A percentile compares a stretch with the other conserved stretches of the same genome.
Evolutionary conservation across 2,888 invertebrate genomes (phyloP).

Genomic region (Sturmia bella): DNA sequence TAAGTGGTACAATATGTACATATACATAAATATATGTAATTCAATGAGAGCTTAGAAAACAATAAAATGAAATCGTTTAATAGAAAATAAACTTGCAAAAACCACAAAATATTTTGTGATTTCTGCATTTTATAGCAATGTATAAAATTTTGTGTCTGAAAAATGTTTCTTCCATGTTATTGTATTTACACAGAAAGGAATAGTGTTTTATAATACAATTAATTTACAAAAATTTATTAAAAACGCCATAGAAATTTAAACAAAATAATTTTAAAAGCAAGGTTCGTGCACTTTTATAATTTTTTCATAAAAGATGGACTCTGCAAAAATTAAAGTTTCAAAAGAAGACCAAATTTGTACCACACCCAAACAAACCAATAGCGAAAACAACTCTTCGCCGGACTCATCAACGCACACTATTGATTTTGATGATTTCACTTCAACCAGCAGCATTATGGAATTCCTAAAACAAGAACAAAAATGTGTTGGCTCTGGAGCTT

Average conservation of each 20-base stretch:
- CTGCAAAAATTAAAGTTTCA: constrained; percentile 48
- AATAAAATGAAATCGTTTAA: too few relatives aligned
- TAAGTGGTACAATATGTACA: too few relatives aligned
- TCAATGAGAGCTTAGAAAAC: too few relatives aligned
- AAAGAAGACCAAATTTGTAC: constrained; percentile 56
- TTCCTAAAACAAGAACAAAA: constrained; percentile 81
- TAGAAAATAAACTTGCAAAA: too few relatives aligned
- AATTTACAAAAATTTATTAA: constrained; percentile 77
- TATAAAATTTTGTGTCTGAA: constrained; percentile 3
- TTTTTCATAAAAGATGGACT: constrained; percentile 61
- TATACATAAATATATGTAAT: too few relatives aligned
- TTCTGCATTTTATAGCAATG: constrained; percentile 1
- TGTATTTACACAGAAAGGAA: too few relatives aligned
- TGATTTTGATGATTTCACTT: constrained; percentile 78
- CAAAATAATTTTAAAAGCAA: too few relatives aligned
- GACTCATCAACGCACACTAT: constrained; percentile 51
- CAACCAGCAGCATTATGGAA: constrained; percentile 80
- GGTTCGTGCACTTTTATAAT: constrained; percentile 15
- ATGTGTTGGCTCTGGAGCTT: constrained; percentile 73
- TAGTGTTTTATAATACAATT: too few relatives aligned
- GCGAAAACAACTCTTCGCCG: constrained; percentile 32
- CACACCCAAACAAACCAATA: constrained; percentile 47
- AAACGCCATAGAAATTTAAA: too few relatives aligned
- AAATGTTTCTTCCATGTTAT: background rate
- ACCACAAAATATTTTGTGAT: background rate